A percentile compares a stretch with the other conserved stretches of the same genome.
Evolutionary conservation across 2,113 vertebrate genomes (phyloP).

Genomic region (Hepsetus odoe): DNA sequence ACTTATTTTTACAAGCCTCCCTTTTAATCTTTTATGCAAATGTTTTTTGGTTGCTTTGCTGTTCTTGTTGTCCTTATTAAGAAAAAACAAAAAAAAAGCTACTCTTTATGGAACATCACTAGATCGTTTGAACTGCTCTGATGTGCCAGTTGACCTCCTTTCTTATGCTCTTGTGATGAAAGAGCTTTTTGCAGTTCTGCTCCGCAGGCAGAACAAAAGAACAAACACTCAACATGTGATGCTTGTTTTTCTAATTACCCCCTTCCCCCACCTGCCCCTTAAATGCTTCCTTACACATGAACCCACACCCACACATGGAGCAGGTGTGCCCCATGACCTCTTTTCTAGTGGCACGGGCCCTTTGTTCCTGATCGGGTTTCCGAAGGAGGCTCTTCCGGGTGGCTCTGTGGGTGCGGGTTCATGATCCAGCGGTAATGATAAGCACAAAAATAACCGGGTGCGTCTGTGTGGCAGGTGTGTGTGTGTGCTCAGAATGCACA

Average conservation of each 20-base stretch:
- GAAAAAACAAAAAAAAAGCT: neutral
- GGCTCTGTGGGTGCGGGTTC: neutral
- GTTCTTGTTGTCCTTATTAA: neutral
- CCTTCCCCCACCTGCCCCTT: neutral
- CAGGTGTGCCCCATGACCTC: constrained; percentile 46
- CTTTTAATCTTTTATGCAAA: too few relatives aligned
- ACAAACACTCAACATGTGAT: constrained; percentile 33
- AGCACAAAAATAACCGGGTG: neutral
- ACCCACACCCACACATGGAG: neutral
- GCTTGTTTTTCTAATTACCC: constrained; percentile 33
- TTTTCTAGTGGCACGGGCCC: constrained; percentile 2
- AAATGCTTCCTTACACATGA: constrained; percentile 21
- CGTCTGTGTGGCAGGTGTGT: neutral
- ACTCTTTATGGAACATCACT: neutral
- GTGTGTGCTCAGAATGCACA: neutral
- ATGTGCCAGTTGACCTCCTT: constrained; percentile 6
- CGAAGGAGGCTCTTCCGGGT: constrained; percentile 5
- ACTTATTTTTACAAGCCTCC: too few relatives aligned
- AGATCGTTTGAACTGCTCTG: neutral
- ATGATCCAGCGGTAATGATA: neutral
- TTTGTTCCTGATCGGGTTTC: constrained; percentile 17
- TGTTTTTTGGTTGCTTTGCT: neutral
- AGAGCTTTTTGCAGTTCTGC: neutral
- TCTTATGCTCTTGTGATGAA: neutral
- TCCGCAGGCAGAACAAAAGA: constrained; percentile 6